Evolutionary conservation across 1,140 invertebrate species (phyloP), one percentile per base, ranked within the genome.

Genomic region (Araneus ventricosus): DNA sequence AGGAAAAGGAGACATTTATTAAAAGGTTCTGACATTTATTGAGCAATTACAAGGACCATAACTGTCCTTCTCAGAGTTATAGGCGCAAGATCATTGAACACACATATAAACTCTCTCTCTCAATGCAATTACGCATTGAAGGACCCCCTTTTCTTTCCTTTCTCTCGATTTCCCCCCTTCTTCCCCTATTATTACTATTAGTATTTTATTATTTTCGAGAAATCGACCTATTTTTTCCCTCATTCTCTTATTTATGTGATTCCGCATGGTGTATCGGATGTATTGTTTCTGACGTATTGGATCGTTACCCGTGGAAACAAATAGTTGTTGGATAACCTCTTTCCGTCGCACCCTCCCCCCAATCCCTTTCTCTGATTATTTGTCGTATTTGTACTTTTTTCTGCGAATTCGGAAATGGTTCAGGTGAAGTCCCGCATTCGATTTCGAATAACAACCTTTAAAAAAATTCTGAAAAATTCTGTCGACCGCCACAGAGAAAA

Each of bases 21-120:
- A 93, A 93, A 93, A 93, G 91, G 84, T 93, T 93, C 84, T 93
- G 91, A 93, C 91, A 93, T 93, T 93, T 93, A 93, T 93, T 93
- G 91, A 93, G 91, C 91, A 93, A 93, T 93, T 93, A 93, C 91
- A 87, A 88, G 91, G 91, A 79, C 91, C 91, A 93, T 93, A 93
- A 93, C 91, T 93, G 91, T 93, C 91, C 91, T 30, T 41, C 34
- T 37, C 84, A 93, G 91, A 93, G 85, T 93, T 93, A 93, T 93
- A 61, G 91, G 84, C 82, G 63, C 61, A 41, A 93, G 91, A 93
- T 88, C 91, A 93, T 93, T 93, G 91, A 93, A 80, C 67, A 93
- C 91, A 75, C 85, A 88, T 93, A 93, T 93, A 93, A 93, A 93
- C 91, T 88, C 91, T 61, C 90, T 90, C 90, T 86, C 85, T 75